Evolutionary conservation across 1,140 invertebrate species (phyloP).

Genomic region (Trichogramma pretiosum): DNA sequence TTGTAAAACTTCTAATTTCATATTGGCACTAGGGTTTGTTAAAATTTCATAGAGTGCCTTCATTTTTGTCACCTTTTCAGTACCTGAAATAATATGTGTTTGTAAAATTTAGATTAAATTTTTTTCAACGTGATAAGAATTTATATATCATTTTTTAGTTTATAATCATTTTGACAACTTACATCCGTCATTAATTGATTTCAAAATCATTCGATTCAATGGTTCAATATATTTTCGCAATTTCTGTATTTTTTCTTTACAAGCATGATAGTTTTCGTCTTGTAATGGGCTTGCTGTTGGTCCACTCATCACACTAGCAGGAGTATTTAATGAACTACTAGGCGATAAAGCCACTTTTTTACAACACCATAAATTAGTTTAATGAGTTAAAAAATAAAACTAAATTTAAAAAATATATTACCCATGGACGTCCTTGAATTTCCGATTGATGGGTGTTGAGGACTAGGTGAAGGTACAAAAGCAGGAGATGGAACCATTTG

Average conservation of each 20-base stretch:
- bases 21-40: constrained; percentile 75
- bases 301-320: constrained; percentile 51
- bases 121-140: background rate
- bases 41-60: constrained; percentile 84
- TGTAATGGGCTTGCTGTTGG: constrained; percentile 59
- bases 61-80: constrained; percentile 82
- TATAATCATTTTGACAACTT: too few species aligned
- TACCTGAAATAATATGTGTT: constrained; percentile 47
- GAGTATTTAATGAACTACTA: constrained; percentile 71
- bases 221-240: constrained; percentile 90
- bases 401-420: too few species aligned
- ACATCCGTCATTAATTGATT: constrained; percentile 76
- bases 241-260: constrained; percentile 84
- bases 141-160: background rate
- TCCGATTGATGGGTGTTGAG: constrained; percentile 48
- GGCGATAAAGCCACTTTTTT: constrained; percentile 63
- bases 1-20: constrained; percentile 79
- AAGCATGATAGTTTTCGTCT: constrained; percentile 62
- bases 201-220: constrained; percentile 73
- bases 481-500: constrained; percentile 65
- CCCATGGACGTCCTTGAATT: constrained; percentile 15
- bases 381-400: too few species aligned
- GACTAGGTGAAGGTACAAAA: constrained; percentile 56
- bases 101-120: constrained; percentile 10
- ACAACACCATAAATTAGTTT: background rate